A percentile compares a stretch with the other conserved stretches of the same genome.
phyloP scores from a whole-genome alignment of 1,140 invertebrate genomes.

The Drosophila micromelanica region DNA sequence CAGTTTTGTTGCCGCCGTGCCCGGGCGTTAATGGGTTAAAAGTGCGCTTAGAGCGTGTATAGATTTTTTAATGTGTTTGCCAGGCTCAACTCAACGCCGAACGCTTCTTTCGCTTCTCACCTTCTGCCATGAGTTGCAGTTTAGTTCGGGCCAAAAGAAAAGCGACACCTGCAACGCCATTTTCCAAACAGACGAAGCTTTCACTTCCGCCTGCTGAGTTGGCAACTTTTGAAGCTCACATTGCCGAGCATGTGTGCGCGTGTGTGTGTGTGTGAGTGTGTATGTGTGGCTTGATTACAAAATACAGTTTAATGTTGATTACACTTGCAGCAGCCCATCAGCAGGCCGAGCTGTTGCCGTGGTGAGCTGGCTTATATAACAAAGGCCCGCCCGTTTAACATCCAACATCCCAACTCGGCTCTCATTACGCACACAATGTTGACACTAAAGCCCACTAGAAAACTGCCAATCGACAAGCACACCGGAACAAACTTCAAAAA shows the following conservation, averaged over 20 bases:
- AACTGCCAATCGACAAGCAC: constrained; percentile 33
- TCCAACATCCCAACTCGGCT: constrained; percentile 1
- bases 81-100: constrained; percentile 7
- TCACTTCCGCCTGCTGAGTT: constrained; percentile 72
- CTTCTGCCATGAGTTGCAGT: constrained; percentile 64
- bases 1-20: constrained; percentile 29
- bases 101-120: background rate
- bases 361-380: constrained; percentile 54
- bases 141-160: constrained; percentile 36
- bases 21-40: constrained; percentile 79
- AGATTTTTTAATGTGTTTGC: constrained; percentile 81
- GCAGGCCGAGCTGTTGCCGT: constrained; percentile 45
- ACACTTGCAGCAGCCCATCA: constrained; percentile 66
- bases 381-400: constrained; percentile 30
- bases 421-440: constrained; percentile 80
- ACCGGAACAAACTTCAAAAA: background rate
- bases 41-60: constrained; percentile 78
- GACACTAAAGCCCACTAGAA: constrained; percentile 65
- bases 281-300: constrained; percentile 68
- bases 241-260: constrained; percentile 25
- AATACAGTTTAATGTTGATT: constrained; percentile 82
- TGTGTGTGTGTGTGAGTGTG: constrained; percentile 10
- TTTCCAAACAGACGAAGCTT: constrained; percentile 52
- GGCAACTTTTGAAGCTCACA: constrained; percentile 53
- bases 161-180: constrained; percentile 54